Percentiles rank a stretch among this genome's conserved stretches.
Conservation (phyloP, 2,113 vertebrate species). For the Otocyon megalotis region DNA sequence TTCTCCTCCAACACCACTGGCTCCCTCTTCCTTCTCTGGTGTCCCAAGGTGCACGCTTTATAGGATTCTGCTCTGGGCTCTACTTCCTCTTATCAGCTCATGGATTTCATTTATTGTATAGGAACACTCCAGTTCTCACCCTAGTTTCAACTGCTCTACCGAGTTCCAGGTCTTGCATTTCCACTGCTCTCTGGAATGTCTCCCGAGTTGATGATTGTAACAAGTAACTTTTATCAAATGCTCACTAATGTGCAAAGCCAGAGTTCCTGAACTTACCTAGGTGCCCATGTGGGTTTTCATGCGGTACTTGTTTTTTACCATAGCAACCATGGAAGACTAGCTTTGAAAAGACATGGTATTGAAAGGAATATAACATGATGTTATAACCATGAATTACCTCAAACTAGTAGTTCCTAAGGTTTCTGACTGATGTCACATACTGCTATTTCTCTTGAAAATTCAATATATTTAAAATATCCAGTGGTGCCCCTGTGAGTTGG, state of each 20-base stretch:
- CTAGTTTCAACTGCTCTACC: neutral
- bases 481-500: neutral
- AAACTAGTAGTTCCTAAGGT: neutral
- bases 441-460: neutral
- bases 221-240: neutral
- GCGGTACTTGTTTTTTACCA: neutral
- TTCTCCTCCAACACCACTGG: neutral
- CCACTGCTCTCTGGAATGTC: neutral
- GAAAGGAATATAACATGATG: neutral
- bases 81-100: neutral
- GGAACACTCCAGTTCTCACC: neutral
- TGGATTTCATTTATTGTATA: neutral
- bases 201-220: neutral
- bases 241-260: neutral
- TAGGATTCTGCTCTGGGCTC: neutral
- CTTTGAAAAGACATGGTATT: neutral
- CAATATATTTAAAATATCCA: neutral
- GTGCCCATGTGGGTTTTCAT: neutral
- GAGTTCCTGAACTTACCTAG: neutral
- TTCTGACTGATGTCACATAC: neutral
- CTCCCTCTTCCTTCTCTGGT: neutral
- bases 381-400: neutral
- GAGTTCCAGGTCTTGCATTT: neutral
- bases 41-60: fast-evolving
- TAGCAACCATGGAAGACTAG: neutral